These are phyloP conservation scores for Beroe ovata DNA, from an alignment of 37 sponge, comb jelly and placozoan species.

Conservation along the genomic window DNA sequence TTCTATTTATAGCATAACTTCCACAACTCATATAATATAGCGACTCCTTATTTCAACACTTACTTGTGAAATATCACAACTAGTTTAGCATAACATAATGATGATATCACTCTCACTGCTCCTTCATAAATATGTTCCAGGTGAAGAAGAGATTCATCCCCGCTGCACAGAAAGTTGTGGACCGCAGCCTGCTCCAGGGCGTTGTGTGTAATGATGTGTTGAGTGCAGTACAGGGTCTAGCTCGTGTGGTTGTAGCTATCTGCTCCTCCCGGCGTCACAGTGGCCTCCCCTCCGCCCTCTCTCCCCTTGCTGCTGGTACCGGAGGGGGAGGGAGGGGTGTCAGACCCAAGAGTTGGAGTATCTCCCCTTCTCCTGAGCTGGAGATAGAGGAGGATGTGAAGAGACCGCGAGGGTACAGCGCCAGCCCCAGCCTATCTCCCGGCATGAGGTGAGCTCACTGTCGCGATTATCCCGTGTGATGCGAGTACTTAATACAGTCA, in stretches of 20 bases:
- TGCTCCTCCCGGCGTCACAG: not conserved
- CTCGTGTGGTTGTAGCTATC: conserved; percentile 26
- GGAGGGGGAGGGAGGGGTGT: not conserved
- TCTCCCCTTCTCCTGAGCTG: conserved; percentile 18
- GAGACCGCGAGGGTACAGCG: conserved; percentile 22
- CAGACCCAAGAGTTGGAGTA: conserved; percentile 62
- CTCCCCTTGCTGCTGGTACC: not conserved
- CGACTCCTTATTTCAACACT: too few relatives aligned
- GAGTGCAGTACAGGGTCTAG: conserved; percentile 47
- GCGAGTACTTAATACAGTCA: too few relatives aligned
- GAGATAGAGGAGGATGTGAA: not conserved
- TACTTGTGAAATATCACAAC: too few relatives aligned
- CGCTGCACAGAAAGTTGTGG: conserved; percentile 49
- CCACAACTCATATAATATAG: too few relatives aligned
- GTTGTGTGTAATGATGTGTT: conserved; percentile 62
- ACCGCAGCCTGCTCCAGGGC: conserved; percentile 36
- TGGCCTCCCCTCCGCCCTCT: not conserved
- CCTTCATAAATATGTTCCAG: too few relatives aligned
- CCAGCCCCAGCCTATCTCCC: conserved; percentile 14
- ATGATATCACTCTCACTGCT: too few relatives aligned
- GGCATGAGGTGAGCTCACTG: not conserved
- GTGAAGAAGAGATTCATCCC: conserved; percentile 48
- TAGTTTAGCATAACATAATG: too few relatives aligned
- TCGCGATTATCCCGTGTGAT: too few relatives aligned
- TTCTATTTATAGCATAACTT: too few relatives aligned